Conservation (phyloP, 2,888 invertebrate genomes). For the Drosophila demipolita region DNA sequence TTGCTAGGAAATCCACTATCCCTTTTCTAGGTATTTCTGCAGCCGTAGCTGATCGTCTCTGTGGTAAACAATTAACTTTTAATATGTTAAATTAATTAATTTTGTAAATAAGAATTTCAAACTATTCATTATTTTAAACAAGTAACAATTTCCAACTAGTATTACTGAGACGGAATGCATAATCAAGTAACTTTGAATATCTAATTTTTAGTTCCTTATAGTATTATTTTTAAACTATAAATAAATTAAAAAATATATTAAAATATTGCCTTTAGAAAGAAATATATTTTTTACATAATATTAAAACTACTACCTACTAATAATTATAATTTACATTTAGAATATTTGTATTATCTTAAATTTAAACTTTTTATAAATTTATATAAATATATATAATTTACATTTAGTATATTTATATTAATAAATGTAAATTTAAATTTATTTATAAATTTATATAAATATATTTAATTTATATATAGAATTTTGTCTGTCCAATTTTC, state of each 20-base stretch:
- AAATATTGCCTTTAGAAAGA: too few relatives aligned
- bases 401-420: too few relatives aligned
- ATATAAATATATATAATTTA: background rate
- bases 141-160: background rate
- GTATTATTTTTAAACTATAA: too few relatives aligned
- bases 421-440: too few relatives aligned
- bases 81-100: background rate
- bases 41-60: background rate
- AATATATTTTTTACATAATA: too few relatives aligned
- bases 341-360: too few relatives aligned
- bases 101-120: background rate
- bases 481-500: background rate
- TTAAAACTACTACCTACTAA: rapidly evolving
- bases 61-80: too few relatives aligned
- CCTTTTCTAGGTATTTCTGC: background rate
- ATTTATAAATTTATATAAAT: background rate
- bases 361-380: too few relatives aligned
- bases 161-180: too few relatives aligned
- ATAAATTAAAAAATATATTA: too few relatives aligned
- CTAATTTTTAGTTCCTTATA: too few relatives aligned
- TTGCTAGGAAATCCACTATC: background rate
- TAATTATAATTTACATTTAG: background rate
- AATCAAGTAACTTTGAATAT: too few relatives aligned
- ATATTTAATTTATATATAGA: background rate
- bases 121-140: rapidly evolving